Conservation (phyloP, 2,888 invertebrate species). For the Chromoteleia sp. region DNA sequence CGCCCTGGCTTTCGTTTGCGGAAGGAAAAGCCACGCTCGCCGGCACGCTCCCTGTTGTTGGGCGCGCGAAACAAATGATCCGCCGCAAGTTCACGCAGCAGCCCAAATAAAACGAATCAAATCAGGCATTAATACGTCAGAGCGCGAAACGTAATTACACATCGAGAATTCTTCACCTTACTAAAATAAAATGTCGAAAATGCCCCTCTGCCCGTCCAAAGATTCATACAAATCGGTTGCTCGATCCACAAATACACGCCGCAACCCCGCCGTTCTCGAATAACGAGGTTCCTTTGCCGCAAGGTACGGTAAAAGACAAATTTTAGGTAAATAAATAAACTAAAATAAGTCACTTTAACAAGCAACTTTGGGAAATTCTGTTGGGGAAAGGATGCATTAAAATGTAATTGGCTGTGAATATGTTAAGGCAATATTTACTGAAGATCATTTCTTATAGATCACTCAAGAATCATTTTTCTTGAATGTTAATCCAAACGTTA, state of each 20-base stretch:
- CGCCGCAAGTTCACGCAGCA: neutral
- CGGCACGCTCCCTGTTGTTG: slow-evolving; percentile 6
- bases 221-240: slow-evolving; percentile 42
- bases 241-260: slow-evolving; percentile 41
- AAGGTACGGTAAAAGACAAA: too few species aligned
- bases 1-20: neutral
- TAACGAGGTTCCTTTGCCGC: slow-evolving; percentile 26
- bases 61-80: slow-evolving; percentile 4
- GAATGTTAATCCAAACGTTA: too few species aligned
- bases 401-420: too few species aligned
- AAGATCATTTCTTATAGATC: too few species aligned
- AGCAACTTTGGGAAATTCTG: neutral
- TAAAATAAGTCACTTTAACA: neutral
- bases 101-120: slow-evolving; percentile 51
- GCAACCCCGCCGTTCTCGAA: slow-evolving; percentile 28
- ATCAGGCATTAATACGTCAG: slow-evolving; percentile 46
- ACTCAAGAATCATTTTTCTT: too few species aligned
- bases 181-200: slow-evolving; percentile 47
- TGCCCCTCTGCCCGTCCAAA: slow-evolving; percentile 25
- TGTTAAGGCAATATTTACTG: too few species aligned
- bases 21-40: neutral
- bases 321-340: too few species aligned
- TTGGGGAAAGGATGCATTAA: too few species aligned
- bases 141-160: slow-evolving; percentile 55
- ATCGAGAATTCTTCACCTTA: slow-evolving; percentile 37